Evolutionary conservation across 2,888 invertebrate species (phyloP).

Genomic region (Polydrusus cervinus): DNA sequence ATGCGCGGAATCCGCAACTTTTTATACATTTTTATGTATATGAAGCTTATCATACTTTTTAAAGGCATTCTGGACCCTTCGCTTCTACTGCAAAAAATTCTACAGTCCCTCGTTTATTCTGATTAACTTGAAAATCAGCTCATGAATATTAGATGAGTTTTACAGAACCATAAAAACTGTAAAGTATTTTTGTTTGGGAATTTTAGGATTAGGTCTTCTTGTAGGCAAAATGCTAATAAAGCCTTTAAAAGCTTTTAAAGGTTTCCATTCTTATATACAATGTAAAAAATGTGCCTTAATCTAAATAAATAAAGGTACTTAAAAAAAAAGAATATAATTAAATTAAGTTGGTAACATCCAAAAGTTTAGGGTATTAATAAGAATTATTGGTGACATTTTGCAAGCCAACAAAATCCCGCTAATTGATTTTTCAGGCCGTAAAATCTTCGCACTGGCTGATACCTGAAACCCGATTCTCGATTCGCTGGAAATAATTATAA

Average conservation of each 20-base stretch:
- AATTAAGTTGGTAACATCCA: too few species aligned
- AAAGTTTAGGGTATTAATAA: too few species aligned
- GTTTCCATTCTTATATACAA: neutral
- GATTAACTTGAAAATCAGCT: slow-evolving; percentile 21
- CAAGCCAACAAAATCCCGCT: too few species aligned
- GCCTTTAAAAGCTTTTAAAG: slow-evolving; percentile 6
- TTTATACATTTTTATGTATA: slow-evolving; percentile 13
- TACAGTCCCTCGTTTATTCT: slow-evolving; percentile 10
- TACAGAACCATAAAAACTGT: slow-evolving; percentile 15
- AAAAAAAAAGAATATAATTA: too few species aligned
- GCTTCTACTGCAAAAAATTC: neutral
- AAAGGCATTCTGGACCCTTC: neutral
- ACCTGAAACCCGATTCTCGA: too few species aligned
- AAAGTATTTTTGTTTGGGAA: slow-evolving; percentile 16
- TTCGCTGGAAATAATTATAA: too few species aligned
- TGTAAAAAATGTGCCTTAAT: neutral
- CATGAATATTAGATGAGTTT: slow-evolving; percentile 15
- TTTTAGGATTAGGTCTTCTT: slow-evolving; percentile 5
- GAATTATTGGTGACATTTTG: too few species aligned
- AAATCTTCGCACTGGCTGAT: too few species aligned
- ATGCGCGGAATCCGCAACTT: neutral
- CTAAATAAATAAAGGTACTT: too few species aligned
- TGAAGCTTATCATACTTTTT: neutral
- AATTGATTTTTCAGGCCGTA: too few species aligned
- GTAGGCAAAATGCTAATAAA: slow-evolving; percentile 3